Evolutionary conservation across 1,140 invertebrate species (phyloP).

Genomic region (Aplysia californica): DNA sequence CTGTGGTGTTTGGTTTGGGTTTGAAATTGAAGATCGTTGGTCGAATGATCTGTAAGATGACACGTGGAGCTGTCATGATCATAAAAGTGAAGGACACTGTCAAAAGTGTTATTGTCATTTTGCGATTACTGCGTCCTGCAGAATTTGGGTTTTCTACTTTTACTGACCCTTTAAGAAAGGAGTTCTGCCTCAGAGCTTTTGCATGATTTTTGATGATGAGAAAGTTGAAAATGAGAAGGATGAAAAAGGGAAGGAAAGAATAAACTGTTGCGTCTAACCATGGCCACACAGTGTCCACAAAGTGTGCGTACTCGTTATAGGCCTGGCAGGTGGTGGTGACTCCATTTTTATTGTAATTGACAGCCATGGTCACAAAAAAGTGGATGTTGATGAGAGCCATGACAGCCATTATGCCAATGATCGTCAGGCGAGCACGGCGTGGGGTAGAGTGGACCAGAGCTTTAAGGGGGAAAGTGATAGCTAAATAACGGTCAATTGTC

Average conservation of each 20-base stretch:
- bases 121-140: conserved; percentile 21
- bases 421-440: conserved; percentile 30
- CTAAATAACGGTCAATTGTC: conserved; percentile 55
- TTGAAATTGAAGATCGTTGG: conserved; percentile 37
- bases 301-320: conserved; percentile 31
- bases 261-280: conserved; percentile 59
- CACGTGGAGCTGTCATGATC: conserved; percentile 42
- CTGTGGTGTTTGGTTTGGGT: conserved; percentile 11
- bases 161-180: conserved; percentile 23
- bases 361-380: conserved; percentile 42
- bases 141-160: neutral
- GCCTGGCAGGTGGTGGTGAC: conserved; percentile 25
- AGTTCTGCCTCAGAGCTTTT: conserved; percentile 32
- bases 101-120: conserved; percentile 48
- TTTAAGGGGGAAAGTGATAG: conserved; percentile 52
- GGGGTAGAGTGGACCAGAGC: conserved; percentile 34
- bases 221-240: conserved; percentile 53
- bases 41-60: conserved; percentile 43
- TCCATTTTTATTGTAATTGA: neutral
- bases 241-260: conserved; percentile 51
- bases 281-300: conserved; percentile 44
- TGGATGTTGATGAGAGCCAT: conserved; percentile 40
- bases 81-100: conserved; percentile 50
- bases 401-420: conserved; percentile 32
- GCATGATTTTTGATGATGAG: conserved; percentile 50